These are phyloP conservation scores for Morone saxatilis DNA, from an alignment of 2,113 vertebrate species.

Conservation along the genomic window DNA sequence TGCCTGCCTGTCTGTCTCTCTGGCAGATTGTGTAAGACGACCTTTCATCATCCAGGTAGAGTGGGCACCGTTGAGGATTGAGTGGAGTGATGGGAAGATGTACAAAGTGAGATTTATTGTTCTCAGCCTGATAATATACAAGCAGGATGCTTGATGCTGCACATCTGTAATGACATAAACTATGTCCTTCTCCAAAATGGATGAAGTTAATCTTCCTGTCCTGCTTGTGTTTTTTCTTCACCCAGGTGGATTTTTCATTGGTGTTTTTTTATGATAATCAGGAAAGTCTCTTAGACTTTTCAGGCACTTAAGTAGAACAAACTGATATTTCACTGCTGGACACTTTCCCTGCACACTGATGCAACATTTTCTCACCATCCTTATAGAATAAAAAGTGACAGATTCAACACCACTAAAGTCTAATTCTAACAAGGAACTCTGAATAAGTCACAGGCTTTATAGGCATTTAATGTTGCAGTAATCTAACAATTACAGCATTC, in stretches of 20 bases:
- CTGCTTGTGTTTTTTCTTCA: background rate
- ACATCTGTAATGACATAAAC: conserved; percentile 2
- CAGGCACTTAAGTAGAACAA: background rate
- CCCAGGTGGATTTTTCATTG: background rate
- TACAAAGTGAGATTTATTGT: conserved; percentile 50
- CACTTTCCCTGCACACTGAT: background rate
- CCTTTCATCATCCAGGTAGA: conserved; percentile 33
- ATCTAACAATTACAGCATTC: conserved; percentile 60
- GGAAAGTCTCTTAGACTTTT: background rate
- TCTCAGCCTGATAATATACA: background rate
- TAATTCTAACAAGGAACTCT: conserved; percentile 1
- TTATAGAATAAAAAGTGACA: background rate
- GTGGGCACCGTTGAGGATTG: background rate
- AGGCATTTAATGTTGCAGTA: conserved; percentile 38
- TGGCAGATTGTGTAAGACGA: conserved; percentile 19
- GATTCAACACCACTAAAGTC: background rate
- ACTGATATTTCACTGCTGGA: background rate
- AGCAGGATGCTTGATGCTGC: background rate
- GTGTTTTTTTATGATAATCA: background rate
- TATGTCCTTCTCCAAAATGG: background rate
- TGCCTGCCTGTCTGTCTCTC: conserved; percentile 1
- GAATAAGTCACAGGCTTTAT: conserved; percentile 12
- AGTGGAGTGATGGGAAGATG: background rate
- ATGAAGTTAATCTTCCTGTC: conserved; percentile 2
- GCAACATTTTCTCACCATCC: background rate